A percentile compares a stretch with the other conserved stretches of the same genome.
Evolutionary conservation across 2,113 vertebrate species (phyloP).

Genomic region (Microtus montanus): DNA sequence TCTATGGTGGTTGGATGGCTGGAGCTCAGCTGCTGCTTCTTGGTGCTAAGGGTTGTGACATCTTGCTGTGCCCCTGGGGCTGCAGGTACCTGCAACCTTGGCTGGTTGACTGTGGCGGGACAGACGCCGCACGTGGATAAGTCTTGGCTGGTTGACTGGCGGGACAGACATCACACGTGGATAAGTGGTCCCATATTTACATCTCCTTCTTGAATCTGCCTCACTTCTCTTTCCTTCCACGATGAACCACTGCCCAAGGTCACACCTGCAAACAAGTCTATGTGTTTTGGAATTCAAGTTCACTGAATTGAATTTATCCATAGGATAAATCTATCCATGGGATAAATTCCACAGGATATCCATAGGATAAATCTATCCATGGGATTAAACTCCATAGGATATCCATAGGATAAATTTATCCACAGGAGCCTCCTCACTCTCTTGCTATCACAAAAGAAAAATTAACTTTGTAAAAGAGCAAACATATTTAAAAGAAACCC

Average conservation of each 20-base stretch:
- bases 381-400: too few relatives aligned
- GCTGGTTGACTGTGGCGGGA: background rate
- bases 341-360: background rate
- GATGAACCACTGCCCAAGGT: background rate
- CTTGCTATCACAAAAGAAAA: background rate
- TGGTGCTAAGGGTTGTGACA: background rate
- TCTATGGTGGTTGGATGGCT: too few relatives aligned
- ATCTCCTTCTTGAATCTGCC: background rate
- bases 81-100: background rate
- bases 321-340: background rate
- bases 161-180: background rate
- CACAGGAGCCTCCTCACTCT: background rate
- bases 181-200: background rate
- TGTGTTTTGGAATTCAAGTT: background rate
- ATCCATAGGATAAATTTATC: background rate
- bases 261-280: background rate
- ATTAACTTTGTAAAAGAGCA: background rate
- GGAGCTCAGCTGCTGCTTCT: background rate
- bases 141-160: background rate
- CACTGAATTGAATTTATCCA: background rate
- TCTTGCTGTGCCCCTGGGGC: background rate
- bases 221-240: background rate
- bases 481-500: background rate
- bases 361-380: background rate
- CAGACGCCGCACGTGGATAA: background rate